Conservation (phyloP, 2,888 invertebrate species). For the Ariolimax columbianus region DNA sequence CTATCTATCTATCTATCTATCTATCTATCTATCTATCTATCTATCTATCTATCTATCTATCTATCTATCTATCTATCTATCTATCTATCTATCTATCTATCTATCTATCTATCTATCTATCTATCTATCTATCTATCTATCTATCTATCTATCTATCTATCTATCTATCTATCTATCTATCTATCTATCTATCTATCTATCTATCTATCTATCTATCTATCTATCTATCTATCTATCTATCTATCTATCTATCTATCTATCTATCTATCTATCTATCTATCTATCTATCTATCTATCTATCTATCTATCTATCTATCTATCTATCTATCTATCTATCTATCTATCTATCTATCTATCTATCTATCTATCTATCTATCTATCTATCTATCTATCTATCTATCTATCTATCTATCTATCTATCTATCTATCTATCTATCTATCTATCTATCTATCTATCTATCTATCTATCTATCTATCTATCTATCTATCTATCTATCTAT, state of each 20-base stretch:
- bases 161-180: constrained; percentile 13
- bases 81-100: background rate
- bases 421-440: background rate
- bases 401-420: background rate
- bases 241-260: constrained; percentile 20
- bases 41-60: background rate
- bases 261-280: constrained; percentile 20
- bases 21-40: no score
- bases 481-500: background rate
- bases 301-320: constrained; percentile 20
- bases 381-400: background rate
- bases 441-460: no score
- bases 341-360: background rate
- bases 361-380: background rate
- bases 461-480: no score
- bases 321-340: constrained; percentile 20
- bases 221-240: background rate
- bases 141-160: constrained; percentile 4
- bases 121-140: constrained; percentile 6
- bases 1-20: no score
- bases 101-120: constrained; percentile 6
- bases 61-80: background rate
- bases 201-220: constrained; percentile 20
- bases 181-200: constrained; percentile 10
- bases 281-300: constrained; percentile 20